A percentile compares a stretch with the other conserved stretches of the same genome.
These are phyloP conservation scores for Catharus minimus DNA, from an alignment of 2,113 vertebrate species.

Conservation along the genomic window DNA sequence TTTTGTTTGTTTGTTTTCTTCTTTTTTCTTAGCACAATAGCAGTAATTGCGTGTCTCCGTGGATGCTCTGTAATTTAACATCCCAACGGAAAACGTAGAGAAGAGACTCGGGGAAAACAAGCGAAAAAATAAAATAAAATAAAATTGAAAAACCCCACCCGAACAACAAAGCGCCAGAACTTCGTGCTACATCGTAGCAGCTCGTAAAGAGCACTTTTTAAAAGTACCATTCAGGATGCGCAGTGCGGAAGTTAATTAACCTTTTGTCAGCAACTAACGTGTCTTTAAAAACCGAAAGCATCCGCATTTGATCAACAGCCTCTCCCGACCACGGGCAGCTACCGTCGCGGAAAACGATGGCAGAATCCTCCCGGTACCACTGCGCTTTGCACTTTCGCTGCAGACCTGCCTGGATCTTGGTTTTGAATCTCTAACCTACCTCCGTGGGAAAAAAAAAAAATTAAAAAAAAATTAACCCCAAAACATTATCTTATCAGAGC, in stretches of 20 bases:
- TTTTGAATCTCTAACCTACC: background rate
- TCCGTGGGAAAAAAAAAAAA: background rate
- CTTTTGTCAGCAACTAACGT: rapidly evolving
- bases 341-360: background rate
- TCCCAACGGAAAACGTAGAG: background rate
- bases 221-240: background rate
- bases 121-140: background rate
- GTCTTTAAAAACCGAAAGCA: background rate
- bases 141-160: background rate
- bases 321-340: background rate
- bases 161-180: background rate
- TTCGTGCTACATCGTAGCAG: background rate
- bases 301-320: background rate
- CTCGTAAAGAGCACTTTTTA: rapidly evolving
- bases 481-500: background rate
- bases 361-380: background rate
- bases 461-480: background rate
- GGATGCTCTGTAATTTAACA: background rate
- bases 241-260: background rate
- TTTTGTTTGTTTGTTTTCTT: background rate
- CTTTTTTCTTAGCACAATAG: background rate
- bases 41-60: background rate
- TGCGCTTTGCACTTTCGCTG: no score
- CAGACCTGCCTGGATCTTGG: background rate
- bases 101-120: background rate